Conservation (phyloP, 2,797 vertebrate species). For the Trichosurus vulpecula region DNA sequence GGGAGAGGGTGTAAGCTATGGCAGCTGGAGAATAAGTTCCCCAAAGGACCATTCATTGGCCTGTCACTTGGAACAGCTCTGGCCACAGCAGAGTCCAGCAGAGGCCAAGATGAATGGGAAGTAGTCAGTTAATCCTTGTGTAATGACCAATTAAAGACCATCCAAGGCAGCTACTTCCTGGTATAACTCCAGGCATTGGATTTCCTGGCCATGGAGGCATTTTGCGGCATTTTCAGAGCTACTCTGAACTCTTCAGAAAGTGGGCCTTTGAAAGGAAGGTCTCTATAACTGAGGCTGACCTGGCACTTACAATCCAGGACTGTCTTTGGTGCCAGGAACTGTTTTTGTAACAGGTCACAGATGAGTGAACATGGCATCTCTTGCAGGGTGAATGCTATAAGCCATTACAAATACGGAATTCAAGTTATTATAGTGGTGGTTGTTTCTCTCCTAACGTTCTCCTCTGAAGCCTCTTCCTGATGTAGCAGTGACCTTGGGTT, state of each 20-base stretch:
- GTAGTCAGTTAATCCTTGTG: background rate
- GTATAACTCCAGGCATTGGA: background rate
- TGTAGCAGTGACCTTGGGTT: background rate
- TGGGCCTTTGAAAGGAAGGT: conserved; percentile 42
- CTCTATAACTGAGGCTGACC: conserved; percentile 8
- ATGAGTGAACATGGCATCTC: conserved; percentile 45
- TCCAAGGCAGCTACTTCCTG: conserved; percentile 20
- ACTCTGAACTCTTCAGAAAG: background rate
- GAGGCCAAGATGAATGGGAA: background rate
- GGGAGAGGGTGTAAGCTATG: background rate
- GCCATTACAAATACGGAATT: background rate
- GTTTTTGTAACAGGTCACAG: conserved; percentile 4
- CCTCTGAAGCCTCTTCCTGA: background rate
- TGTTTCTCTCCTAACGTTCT: background rate
- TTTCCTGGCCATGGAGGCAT: background rate
- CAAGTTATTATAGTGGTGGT: background rate
- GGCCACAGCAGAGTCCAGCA: background rate
- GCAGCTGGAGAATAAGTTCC: background rate
- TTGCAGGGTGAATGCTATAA: conserved; percentile 47
- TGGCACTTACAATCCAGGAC: conserved; percentile 17
- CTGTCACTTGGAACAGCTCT: background rate
- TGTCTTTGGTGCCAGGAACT: conserved; percentile 25
- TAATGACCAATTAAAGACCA: background rate
- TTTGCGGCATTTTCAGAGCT: background rate
- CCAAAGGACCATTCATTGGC: background rate